Percentiles rank a stretch among this genome's conserved stretches.
These are phyloP conservation scores for Drosophila simulans DNA, from an alignment of 1,140 invertebrate genomes.

Conservation along the genomic window DNA sequence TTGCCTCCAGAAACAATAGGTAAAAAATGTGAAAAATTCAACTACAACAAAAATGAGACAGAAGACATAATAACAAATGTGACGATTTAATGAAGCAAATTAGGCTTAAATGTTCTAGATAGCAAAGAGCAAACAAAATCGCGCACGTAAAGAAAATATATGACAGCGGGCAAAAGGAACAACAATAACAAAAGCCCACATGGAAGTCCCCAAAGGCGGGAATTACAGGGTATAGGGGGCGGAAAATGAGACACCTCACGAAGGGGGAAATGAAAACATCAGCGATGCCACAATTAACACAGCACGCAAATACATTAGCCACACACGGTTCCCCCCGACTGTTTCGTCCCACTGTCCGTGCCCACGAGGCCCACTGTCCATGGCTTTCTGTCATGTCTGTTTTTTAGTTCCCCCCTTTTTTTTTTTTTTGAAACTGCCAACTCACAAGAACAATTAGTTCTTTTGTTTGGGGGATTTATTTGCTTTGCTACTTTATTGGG, in stretches of 20 bases:
- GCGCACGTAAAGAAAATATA: slow-evolving; percentile 67
- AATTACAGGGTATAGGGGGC: not conserved
- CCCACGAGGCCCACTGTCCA: slow-evolving; percentile 14
- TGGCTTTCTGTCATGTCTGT: not conserved
- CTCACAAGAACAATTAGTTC: slow-evolving; percentile 51
- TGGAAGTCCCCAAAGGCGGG: slow-evolving; percentile 5
- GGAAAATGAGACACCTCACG: not conserved
- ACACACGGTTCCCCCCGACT: not conserved
- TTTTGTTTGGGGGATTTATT: slow-evolving; percentile 9
- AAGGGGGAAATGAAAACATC: slow-evolving; percentile 58
- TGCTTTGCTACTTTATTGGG: slow-evolving; percentile 4
- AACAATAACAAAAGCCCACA: slow-evolving; percentile 14
- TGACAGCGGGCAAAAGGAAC: slow-evolving; percentile 19
- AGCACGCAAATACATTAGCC: slow-evolving; percentile 57
- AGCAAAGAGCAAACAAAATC: slow-evolving; percentile 56
- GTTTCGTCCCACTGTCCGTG: slow-evolving; percentile 15
- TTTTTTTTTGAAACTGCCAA: slow-evolving; percentile 39
- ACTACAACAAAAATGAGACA: slow-evolving; percentile 11
- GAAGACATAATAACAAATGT: slow-evolving; percentile 67
- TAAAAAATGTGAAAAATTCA: slow-evolving; percentile 35
- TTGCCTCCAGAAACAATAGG: slow-evolving; percentile 12
- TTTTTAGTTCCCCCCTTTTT: slow-evolving; percentile 1
- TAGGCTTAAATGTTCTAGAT: slow-evolving; percentile 78
- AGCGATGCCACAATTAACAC: slow-evolving; percentile 60
- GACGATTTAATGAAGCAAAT: slow-evolving; percentile 77